Base-by-base conservation (phyloP, 2,113 vertebrate species). In the Toxostoma redivivum region DNA sequence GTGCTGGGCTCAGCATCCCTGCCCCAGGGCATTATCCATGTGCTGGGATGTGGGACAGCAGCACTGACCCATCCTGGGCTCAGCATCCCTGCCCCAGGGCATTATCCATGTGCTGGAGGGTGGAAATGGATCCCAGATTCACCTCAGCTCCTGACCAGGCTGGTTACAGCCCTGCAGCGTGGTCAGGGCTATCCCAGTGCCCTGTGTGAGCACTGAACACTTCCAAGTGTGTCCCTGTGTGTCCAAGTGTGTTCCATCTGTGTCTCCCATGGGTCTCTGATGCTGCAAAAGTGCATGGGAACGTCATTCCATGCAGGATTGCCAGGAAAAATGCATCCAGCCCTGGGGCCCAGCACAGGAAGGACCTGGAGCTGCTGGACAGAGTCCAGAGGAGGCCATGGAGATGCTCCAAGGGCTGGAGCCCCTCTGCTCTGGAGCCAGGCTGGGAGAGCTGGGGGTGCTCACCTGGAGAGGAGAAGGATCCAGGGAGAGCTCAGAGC, bases 381-480 rank as follows among this genome's bases (percentile, higher is more conserved):
- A 0, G 0, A 73, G 10, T 2, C 37, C 60, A 66, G 45, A 38
- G 28, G 33, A 57, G 67, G 11, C 15, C 27, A 10, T 0, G 0
- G 58, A 73, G 44, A 0, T 37, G 51, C 28, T 57, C 4, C 37
- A 0, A 23, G 58, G 44, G 51, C 50, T 71, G 85, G 66, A 80
- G 66, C 42, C 57, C 40, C 64, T 78, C 73, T 78, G 73, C 38
- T 30, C 57, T 71, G 85, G 65, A 80, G 76, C 42, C 65, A 48
- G 56, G 30, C 65, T 79, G 85, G 74, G 48, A 48, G 48, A 80
- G 42, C 40, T 88, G 74, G 65, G 30, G 30, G 20, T 10, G 48
- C 2, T 79, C 65, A 6, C 48, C 73, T 79, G 56, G 85, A 62
- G 73, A 61, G 1, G 27, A 51, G 56, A 62, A 70, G 42, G 71